phyloP scores from a whole-genome alignment of 2,888 invertebrate species.

The Thecocarcelia acutangulata region DNA sequence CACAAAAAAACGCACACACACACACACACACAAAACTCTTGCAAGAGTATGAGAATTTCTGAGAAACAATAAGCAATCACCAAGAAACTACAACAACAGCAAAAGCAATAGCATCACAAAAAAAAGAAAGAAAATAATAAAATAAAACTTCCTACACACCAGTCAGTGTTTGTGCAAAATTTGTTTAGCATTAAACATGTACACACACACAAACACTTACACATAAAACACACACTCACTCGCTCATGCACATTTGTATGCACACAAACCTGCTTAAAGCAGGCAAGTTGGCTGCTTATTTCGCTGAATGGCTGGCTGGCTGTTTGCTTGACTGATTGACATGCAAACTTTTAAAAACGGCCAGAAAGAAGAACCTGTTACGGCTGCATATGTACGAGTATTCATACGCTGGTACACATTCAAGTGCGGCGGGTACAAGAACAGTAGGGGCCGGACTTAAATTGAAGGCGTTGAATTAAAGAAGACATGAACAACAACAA shows the following conservation, averaged over 20 bases:
- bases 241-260: background rate
- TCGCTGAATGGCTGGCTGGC: conserved; percentile 49
- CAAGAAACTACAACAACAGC: conserved; percentile 50
- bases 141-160: conserved; percentile 34
- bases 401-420: background rate
- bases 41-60: conserved; percentile 60
- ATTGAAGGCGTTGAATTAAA: conserved; percentile 68
- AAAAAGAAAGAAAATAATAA: conserved; percentile 6
- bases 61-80: conserved; percentile 62
- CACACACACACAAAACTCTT: background rate
- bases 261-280: background rate
- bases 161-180: conserved; percentile 1
- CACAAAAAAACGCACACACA: conserved; percentile 23
- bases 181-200: conserved; percentile 14
- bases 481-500: conserved; percentile 54
- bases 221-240: too few relatives aligned
- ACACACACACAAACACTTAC: too few relatives aligned
- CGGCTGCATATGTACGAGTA: conserved; percentile 25
- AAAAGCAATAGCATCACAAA: conserved; percentile 14
- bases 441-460: conserved; percentile 68
- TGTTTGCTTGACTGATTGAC: conserved; percentile 64
- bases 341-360: conserved; percentile 59
- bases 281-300: conserved; percentile 51
- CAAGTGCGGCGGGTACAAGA: conserved; percentile 42
- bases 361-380: conserved; percentile 66